A percentile compares a stretch with the other conserved stretches of the same genome.
Evolutionary conservation across 2,113 vertebrate genomes (phyloP).

Genomic region (Eubucco bourcierii): DNA sequence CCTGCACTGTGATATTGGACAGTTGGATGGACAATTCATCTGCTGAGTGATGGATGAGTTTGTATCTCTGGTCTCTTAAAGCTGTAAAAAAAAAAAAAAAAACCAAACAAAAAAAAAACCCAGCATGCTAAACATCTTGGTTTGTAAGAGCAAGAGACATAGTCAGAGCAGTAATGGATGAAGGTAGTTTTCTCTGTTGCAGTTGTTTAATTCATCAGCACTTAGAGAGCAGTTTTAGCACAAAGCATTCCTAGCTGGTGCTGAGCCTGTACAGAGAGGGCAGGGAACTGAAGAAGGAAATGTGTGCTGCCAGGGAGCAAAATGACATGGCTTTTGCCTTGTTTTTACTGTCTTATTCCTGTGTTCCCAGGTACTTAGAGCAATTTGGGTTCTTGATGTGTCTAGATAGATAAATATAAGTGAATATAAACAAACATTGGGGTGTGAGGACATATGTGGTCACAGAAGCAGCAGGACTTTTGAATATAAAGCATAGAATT

Average conservation of each 20-base stretch:
- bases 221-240: neutral
- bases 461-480: neutral
- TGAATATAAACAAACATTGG: neutral
- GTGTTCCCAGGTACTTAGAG: neutral
- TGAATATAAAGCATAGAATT: neutral
- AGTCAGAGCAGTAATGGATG: neutral
- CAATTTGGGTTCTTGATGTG: neutral
- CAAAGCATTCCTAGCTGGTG: neutral
- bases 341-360: neutral
- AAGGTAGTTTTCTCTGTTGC: neutral
- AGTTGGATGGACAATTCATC: constrained; percentile 59
- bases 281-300: neutral
- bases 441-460: neutral
- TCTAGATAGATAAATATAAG: neutral
- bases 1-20: constrained; percentile 20
- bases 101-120: neutral
- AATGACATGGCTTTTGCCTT: rapidly evolving
- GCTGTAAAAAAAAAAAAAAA: constrained; percentile 16
- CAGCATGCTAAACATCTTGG: neutral
- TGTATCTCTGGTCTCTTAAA: constrained; percentile 66
- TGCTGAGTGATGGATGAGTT: constrained; percentile 44
- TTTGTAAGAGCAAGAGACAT: neutral
- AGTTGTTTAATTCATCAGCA: neutral
- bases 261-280: neutral
- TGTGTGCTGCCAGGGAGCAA: neutral